A percentile compares a stretch with the other conserved stretches of the same genome.
Evolutionary conservation across 2,113 vertebrate genomes (phyloP).

Genomic region (Odobenus rosmarus): DNA sequence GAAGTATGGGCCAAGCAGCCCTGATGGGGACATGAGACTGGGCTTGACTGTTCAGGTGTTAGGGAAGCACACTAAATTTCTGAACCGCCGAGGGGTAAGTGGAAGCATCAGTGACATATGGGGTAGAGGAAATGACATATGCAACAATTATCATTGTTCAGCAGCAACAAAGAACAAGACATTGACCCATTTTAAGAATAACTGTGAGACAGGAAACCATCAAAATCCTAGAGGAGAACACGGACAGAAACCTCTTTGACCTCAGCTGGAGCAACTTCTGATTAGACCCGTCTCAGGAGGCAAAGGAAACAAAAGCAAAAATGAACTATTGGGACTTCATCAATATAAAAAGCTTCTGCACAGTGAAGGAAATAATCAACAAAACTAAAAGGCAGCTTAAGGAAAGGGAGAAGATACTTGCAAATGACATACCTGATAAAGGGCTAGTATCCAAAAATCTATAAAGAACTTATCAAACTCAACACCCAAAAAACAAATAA

Average conservation of each 20-base stretch:
- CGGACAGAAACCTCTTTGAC: not conserved
- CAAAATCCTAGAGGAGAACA: not conserved
- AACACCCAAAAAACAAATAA: not conserved
- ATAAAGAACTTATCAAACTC: not conserved
- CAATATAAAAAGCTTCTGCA: not conserved
- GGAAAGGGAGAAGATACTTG: not conserved
- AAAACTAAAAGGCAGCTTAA: not conserved
- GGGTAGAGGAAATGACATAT: not conserved
- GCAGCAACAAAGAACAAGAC: not conserved
- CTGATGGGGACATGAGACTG: not conserved
- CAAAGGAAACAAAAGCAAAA: not conserved
- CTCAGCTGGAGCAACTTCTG: not conserved
- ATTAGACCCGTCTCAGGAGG: not conserved
- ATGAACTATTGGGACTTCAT: not conserved
- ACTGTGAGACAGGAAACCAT: not conserved
- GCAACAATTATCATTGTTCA: not conserved
- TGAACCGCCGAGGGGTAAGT: not conserved
- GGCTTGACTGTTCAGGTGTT: too few relatives aligned
- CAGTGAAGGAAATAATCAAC: not conserved
- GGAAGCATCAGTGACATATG: rapidly evolving
- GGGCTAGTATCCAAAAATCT: not conserved
- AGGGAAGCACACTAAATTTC: not conserved
- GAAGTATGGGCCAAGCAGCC: not conserved
- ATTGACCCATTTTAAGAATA: not conserved
- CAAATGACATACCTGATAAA: not conserved